Percentiles rank a stretch among this genome's conserved stretches.
Evolutionary conservation across 2,888 invertebrate genomes (phyloP).

Genomic region (Ectropis crepuscularia): DNA sequence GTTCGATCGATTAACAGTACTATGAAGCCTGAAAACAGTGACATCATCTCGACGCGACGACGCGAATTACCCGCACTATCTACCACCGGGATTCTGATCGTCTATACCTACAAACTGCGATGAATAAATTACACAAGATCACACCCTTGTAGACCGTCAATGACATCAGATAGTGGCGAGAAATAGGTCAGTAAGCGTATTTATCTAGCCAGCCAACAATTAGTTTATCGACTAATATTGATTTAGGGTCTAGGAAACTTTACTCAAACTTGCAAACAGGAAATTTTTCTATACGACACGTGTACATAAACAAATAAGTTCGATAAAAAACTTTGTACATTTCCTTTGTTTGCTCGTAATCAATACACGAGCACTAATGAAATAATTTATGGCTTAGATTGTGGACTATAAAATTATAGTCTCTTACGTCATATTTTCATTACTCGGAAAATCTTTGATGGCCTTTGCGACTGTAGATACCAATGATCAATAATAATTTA

Average conservation of each 20-base stretch:
- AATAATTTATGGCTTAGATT: constrained; percentile 13
- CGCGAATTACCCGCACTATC: too few relatives aligned
- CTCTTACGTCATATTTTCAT: constrained; percentile 9
- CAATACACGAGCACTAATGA: constrained; percentile 9
- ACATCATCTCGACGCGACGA: too few relatives aligned
- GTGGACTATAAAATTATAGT: constrained; percentile 9
- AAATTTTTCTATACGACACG: constrained; percentile 35
- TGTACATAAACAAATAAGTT: constrained; percentile 29
- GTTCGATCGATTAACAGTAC: too few relatives aligned
- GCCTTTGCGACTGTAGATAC: background rate
- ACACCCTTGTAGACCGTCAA: constrained; percentile 10
- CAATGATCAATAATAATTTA: background rate
- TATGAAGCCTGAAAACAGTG: too few relatives aligned
- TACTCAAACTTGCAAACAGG: constrained; percentile 31
- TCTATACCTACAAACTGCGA: background rate
- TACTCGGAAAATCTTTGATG: constrained; percentile 1
- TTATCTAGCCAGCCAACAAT: constrained; percentile 18
- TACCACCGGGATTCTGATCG: background rate
- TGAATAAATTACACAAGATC: background rate
- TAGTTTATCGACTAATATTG: constrained; percentile 24
- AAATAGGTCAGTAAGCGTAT: constrained; percentile 22
- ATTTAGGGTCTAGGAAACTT: constrained; percentile 39
- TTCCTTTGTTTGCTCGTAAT: constrained; percentile 36
- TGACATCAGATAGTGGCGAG: constrained; percentile 42
- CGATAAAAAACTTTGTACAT: constrained; percentile 34